These are phyloP conservation scores for Hirtodrosophila duncani DNA, from an alignment of 2,888 invertebrate species.

Conservation along the genomic window DNA sequence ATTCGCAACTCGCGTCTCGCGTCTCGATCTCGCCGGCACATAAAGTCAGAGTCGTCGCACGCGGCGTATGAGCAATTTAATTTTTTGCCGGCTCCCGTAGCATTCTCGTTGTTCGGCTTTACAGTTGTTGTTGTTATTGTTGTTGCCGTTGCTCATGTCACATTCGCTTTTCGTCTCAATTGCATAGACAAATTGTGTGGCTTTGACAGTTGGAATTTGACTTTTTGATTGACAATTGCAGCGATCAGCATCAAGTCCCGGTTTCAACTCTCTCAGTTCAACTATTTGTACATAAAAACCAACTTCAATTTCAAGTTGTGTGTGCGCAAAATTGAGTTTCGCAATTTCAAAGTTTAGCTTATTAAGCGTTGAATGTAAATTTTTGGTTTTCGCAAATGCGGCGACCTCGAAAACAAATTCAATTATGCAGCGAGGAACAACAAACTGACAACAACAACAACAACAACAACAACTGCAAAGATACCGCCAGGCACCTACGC, in stretches of 20 bases:
- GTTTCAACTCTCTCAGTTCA: constrained; percentile 13
- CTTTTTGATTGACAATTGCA: constrained; percentile 67
- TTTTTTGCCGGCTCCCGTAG: constrained; percentile 1
- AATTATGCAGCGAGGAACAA: constrained; percentile 42
- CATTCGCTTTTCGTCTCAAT: constrained; percentile 71
- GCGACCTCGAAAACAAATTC: constrained; percentile 52
- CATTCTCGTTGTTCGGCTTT: constrained; percentile 14
- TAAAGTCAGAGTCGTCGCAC: constrained; percentile 42
- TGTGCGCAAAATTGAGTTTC: constrained; percentile 13
- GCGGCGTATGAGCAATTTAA: constrained; percentile 57
- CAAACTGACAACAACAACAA: neutral
- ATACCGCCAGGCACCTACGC: constrained; percentile 46
- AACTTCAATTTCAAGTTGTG: neutral
- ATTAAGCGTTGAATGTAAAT: constrained; percentile 44
- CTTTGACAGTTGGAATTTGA: constrained; percentile 66
- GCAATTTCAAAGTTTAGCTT: constrained; percentile 56
- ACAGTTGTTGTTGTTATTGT: constrained; percentile 19
- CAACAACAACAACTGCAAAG: constrained; percentile 8
- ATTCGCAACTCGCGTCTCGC: constrained; percentile 14
- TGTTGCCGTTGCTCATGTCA: constrained; percentile 46
- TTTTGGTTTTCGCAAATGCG: constrained; percentile 5
- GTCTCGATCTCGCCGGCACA: constrained; percentile 32
- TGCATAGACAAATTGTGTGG: constrained; percentile 62
- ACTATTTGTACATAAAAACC: neutral
- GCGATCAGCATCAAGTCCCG: no score